phyloP scores from a whole-genome alignment of 2,888 invertebrate genomes.

The Drosophila mimica region DNA sequence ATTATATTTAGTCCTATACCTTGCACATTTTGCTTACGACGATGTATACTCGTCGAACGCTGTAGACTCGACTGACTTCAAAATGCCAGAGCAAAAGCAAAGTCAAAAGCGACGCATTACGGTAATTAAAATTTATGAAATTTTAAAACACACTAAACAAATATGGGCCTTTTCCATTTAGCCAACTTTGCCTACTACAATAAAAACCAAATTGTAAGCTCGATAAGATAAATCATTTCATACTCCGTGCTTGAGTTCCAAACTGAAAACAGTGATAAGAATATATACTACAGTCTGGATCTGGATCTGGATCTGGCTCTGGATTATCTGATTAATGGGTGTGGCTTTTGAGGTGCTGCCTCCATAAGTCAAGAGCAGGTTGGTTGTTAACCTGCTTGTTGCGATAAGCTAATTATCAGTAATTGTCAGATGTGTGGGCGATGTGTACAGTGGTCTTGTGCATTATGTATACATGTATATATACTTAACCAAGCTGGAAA shows the following conservation, averaged over 20 bases:
- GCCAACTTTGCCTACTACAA: conserved; percentile 17
- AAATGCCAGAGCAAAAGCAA: conserved; percentile 24
- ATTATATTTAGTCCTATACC: background rate
- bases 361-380: conserved; percentile 15
- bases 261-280: conserved; percentile 36
- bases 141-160: conserved; percentile 31
- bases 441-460: conserved; percentile 7
- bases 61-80: conserved; percentile 43
- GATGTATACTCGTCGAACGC: conserved; percentile 1
- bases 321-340: conserved; percentile 40
- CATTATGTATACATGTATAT: conserved; percentile 9
- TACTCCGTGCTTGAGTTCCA: conserved; percentile 7
- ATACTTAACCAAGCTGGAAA: conserved; percentile 1
- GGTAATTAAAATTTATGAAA: conserved; percentile 39
- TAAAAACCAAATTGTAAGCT: conserved; percentile 41
- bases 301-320: conserved; percentile 3
- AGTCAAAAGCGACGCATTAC: conserved; percentile 33
- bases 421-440: conserved; percentile 37
- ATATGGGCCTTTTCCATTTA: conserved; percentile 8
- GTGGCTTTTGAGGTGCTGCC: conserved; percentile 42
- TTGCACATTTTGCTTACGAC: conserved; percentile 26
- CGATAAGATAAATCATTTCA: conserved; percentile 66
- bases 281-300: conserved; percentile 12
- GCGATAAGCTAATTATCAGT: conserved; percentile 47
- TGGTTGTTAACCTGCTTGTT: conserved; percentile 12